phyloP scores from a whole-genome alignment of 2,797 vertebrate species.

The Argya squamiceps region DNA sequence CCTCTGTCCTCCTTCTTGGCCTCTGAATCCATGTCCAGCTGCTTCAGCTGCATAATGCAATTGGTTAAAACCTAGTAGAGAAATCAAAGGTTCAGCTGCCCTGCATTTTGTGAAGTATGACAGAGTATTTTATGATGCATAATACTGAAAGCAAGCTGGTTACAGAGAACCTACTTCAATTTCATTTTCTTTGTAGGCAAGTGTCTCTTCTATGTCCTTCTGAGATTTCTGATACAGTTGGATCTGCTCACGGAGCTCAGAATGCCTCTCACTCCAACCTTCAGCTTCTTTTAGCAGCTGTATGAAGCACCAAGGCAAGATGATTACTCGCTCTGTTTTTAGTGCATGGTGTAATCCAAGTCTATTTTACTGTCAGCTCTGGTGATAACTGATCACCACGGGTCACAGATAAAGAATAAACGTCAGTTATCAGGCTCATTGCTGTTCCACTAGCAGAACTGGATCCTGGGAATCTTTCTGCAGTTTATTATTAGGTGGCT shows the following conservation, averaged over 20 bases:
- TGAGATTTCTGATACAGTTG: conserved; percentile 87
- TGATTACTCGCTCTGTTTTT: neutral
- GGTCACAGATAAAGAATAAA: neutral
- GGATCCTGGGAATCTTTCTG: neutral
- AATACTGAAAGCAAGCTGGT: neutral
- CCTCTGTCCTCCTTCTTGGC: conserved; percentile 38
- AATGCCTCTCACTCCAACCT: conserved; percentile 88
- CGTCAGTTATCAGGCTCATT: neutral
- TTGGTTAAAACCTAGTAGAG: conserved; percentile 87
- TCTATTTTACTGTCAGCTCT: neutral
- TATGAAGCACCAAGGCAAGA: conserved; percentile 12
- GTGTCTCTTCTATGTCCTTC: conserved; percentile 88
- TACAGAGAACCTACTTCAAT: conserved; percentile 82
- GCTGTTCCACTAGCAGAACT: neutral
- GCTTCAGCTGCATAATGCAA: conserved; percentile 87
- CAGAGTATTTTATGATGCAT: neutral
- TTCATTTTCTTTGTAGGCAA: conserved; percentile 91
- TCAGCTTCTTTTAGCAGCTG: conserved; percentile 88
- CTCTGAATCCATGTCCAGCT: conserved; percentile 80
- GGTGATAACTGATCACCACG: neutral
- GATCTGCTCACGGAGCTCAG: conserved; percentile 87
- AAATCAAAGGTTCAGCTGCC: neutral
- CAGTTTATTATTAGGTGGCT: neutral
- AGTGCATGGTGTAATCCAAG: neutral
- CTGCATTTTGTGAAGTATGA: neutral